phyloP scores from a whole-genome alignment of 2,113 vertebrate genomes.

The Leiothrix lutea region DNA sequence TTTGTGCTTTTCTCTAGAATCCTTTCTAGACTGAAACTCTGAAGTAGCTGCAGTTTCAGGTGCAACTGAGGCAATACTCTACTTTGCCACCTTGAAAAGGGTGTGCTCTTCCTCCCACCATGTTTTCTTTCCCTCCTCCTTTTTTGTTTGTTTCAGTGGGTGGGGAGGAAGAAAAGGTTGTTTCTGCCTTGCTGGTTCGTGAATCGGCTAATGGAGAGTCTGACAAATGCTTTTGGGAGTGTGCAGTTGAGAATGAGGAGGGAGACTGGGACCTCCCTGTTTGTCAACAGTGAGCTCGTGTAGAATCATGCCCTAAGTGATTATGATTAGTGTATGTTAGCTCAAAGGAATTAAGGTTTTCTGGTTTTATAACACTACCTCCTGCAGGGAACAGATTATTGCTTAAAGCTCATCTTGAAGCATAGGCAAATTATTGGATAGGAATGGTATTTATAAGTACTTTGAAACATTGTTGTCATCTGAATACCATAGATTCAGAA shows the following conservation, averaged over 20 bases:
- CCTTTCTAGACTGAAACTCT: not conserved
- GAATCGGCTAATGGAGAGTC: not conserved
- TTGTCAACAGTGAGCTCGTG: constrained; percentile 22
- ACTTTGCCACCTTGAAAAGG: not conserved
- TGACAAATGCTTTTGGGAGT: constrained; percentile 39
- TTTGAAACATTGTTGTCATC: not conserved
- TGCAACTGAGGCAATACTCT: not conserved
- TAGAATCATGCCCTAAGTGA: not conserved
- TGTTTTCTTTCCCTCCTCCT: not conserved
- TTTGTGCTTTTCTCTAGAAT: not conserved
- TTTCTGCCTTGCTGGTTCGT: not conserved
- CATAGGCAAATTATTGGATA: not conserved
- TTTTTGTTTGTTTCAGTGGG: not conserved
- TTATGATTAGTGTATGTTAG: not conserved
- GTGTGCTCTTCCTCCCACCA: not conserved
- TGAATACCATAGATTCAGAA: not conserved
- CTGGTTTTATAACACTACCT: not conserved
- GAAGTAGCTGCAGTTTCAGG: not conserved
- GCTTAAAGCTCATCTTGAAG: not conserved
- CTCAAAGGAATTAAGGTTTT: not conserved
- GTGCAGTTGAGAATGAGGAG: constrained; percentile 1
- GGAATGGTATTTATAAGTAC: not conserved
- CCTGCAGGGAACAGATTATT: not conserved
- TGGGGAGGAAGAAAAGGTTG: not conserved
- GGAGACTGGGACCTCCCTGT: constrained; percentile 20